Percentiles rank a stretch among this genome's conserved stretches.
These are phyloP conservation scores for Cheirogaleus major DNA, from an alignment of 2,797 vertebrate genomes.

Conservation along the genomic window DNA sequence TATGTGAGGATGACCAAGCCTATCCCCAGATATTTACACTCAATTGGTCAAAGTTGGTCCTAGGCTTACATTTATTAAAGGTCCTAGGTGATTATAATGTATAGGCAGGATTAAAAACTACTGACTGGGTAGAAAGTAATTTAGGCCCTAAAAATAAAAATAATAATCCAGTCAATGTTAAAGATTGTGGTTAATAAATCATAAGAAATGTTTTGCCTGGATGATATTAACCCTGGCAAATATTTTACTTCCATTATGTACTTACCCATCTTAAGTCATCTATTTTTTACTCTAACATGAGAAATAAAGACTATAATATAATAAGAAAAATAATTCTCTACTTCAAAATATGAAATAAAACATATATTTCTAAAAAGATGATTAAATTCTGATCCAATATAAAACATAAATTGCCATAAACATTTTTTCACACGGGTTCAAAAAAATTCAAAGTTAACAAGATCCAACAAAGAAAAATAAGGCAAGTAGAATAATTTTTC, in stretches of 20 bases:
- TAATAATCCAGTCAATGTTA: neutral
- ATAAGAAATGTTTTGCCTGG: neutral
- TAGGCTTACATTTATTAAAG: neutral
- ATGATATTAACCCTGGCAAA: neutral
- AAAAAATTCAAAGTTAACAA: slow-evolving; percentile 26
- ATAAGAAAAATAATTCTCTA: neutral
- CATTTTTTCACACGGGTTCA: neutral
- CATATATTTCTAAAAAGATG: neutral
- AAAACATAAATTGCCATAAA: neutral
- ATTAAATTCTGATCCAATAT: slow-evolving; percentile 4
- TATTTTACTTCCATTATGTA: neutral
- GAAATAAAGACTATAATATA: slow-evolving; percentile 7
- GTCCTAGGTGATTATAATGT: neutral
- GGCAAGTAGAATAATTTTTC: neutral
- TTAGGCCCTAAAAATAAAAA: neutral
- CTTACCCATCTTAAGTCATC: neutral
- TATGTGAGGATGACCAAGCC: neutral
- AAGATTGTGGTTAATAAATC: slow-evolving; percentile 11
- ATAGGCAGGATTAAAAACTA: neutral
- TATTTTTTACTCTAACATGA: neutral
- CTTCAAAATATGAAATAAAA: slow-evolving; percentile 15
- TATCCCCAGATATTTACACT: neutral
- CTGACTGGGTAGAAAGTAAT: neutral
- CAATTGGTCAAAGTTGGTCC: neutral
- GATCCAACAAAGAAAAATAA: neutral